A percentile compares a stretch with the other conserved stretches of the same genome.
phyloP scores from a whole-genome alignment of 2,113 vertebrate species.

The Oenanthe melanoleuca region DNA sequence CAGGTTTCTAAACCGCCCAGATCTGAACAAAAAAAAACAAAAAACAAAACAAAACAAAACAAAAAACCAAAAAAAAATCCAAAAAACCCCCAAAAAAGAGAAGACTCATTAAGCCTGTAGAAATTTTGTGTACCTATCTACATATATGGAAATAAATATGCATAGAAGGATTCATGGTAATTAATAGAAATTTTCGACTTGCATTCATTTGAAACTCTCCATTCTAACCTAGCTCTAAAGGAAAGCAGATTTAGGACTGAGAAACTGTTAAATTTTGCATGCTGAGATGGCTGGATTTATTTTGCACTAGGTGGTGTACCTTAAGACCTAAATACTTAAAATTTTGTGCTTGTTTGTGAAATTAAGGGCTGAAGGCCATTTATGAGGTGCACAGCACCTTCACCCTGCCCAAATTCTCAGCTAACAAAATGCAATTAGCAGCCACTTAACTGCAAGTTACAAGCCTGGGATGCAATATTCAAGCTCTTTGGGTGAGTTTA shows the following conservation, averaged over 20 bases:
- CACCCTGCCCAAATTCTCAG: not conserved
- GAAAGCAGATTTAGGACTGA: not conserved
- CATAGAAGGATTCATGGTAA: not conserved
- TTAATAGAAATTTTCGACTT: not conserved
- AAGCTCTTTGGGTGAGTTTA: not conserved
- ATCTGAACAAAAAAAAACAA: not conserved
- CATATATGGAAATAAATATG: not conserved
- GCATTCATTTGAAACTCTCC: not conserved
- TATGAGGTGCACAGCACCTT: not conserved
- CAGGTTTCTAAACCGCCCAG: not conserved
- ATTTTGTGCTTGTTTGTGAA: not conserved
- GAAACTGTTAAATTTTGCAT: not conserved
- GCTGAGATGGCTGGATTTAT: not conserved
- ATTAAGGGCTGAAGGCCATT: not conserved
- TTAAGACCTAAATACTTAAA: not conserved
- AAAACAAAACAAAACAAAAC: not conserved
- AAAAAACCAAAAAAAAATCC: too few relatives aligned
- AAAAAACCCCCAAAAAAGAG: not conserved
- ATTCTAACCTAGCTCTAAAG: not conserved
- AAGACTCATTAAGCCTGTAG: not conserved
- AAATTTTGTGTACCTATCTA: not conserved
- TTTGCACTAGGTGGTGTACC: rapidly evolving
- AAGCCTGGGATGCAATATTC: not conserved
- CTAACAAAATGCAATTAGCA: not conserved
- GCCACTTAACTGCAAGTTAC: not conserved